Evolutionary conservation across 2,113 vertebrate species (phyloP).

Genomic region (Mormyrus iriodes): DNA sequence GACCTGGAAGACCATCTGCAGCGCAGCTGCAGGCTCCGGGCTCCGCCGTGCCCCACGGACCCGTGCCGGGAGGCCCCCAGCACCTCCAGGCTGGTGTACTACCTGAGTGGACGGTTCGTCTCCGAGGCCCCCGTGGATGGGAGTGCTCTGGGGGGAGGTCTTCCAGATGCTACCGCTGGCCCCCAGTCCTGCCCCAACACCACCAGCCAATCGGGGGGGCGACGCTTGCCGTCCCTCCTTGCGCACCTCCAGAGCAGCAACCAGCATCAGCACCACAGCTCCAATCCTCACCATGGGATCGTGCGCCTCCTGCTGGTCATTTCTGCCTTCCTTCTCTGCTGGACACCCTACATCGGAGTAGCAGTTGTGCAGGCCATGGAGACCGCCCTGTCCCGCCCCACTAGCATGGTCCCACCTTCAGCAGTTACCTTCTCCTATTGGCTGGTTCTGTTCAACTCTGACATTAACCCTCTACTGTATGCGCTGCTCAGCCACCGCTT

Average conservation of each 20-base stretch:
- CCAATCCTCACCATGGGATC: conserved; percentile 53
- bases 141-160: conserved; percentile 18
- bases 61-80: conserved; percentile 33
- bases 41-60: neutral
- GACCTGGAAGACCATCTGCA: conserved; percentile 63
- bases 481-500: conserved; percentile 70
- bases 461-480: conserved; percentile 70
- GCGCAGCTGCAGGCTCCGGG: conserved; percentile 35
- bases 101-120: conserved; percentile 55
- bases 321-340: conserved; percentile 65
- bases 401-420: conserved; percentile 50
- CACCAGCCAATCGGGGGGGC: conserved; percentile 20
- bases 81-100: conserved; percentile 56
- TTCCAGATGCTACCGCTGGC: neutral
- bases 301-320: conserved; percentile 67
- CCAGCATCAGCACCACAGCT: conserved; percentile 36
- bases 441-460: conserved; percentile 68
- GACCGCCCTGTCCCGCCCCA: conserved; percentile 44
- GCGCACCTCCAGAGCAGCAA: conserved; percentile 35
- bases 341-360: conserved; percentile 65
- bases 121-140: conserved; percentile 36
- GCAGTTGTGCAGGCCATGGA: conserved; percentile 63
- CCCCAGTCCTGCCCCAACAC: conserved; percentile 20
- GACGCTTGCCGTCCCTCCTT: conserved; percentile 45
- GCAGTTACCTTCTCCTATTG: conserved; percentile 65